phyloP scores from a whole-genome alignment of 1,140 invertebrate species.

The Neelides sp. region DNA sequence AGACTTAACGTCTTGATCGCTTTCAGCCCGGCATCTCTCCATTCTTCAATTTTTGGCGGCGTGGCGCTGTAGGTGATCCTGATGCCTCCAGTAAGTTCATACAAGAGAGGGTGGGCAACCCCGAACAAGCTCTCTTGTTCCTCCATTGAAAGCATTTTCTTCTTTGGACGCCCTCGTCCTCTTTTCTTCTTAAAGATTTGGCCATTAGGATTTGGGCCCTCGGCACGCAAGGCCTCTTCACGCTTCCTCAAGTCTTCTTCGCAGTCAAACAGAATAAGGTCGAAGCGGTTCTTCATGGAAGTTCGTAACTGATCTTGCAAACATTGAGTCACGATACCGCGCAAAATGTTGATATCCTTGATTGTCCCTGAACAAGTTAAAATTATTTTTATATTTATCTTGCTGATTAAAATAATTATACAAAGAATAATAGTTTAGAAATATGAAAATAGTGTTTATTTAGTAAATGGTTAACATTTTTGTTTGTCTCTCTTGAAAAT shows the following conservation, averaged over 20 bases:
- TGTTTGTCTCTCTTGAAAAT: conserved; percentile 14
- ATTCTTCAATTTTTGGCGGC: conserved; percentile 3
- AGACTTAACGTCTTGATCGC: conserved; percentile 7
- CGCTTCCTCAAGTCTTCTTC: background rate
- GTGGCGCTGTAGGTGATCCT: background rate
- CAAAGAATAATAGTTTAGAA: background rate
- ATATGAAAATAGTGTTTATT: background rate
- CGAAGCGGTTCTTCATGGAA: conserved; percentile 13
- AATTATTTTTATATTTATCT: background rate
- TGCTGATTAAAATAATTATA: background rate
- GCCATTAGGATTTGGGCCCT: background rate
- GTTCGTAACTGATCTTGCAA: too few relatives aligned
- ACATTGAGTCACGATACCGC: too few relatives aligned
- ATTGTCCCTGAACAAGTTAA: conserved; percentile 16
- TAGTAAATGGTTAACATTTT: conserved; percentile 12
- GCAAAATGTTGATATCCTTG: too few relatives aligned
- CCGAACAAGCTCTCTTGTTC: conserved; percentile 2
- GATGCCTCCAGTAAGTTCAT: background rate
- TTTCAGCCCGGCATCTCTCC: conserved; percentile 9
- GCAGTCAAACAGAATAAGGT: conserved; percentile 1
- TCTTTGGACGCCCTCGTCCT: background rate
- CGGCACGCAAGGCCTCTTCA: conserved; percentile 1
- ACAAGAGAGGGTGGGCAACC: background rate
- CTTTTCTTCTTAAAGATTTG: background rate
- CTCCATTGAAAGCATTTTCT: too few relatives aligned